phyloP scores from a whole-genome alignment of 2,888 invertebrate species.

The Polyommatus icarus region DNA sequence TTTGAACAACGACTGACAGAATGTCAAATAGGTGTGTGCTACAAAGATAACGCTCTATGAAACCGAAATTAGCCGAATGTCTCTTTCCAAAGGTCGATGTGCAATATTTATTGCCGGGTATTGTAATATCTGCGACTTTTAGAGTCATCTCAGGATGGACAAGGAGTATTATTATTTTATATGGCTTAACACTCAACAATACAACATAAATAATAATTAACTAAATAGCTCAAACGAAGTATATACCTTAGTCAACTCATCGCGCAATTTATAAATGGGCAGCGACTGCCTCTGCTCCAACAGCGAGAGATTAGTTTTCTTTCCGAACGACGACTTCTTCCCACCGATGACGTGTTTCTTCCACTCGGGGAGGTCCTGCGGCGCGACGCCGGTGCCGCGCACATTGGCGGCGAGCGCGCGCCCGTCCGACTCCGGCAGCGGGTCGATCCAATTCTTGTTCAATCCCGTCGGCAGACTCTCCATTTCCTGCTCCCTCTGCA shows the following conservation, averaged over 20 bases:
- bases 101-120: no score
- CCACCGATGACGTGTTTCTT: slow-evolving; percentile 99
- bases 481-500: slow-evolving; percentile 95
- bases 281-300: slow-evolving; percentile 97
- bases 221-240: not conserved
- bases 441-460: slow-evolving; percentile 98
- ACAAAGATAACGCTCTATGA: no score
- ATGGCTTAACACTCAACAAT: no score
- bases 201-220: no score
- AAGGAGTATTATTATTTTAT: no score
- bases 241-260: slow-evolving; percentile 92
- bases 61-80: no score
- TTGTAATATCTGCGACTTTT: no score
- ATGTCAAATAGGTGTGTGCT: no score
- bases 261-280: slow-evolving; percentile 97
- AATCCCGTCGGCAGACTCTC: slow-evolving; percentile 89
- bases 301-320: slow-evolving; percentile 96
- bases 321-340: slow-evolving; percentile 98
- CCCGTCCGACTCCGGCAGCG: slow-evolving; percentile 91
- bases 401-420: slow-evolving; percentile 87
- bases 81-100: no score
- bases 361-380: slow-evolving; percentile 98
- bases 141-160: no score
- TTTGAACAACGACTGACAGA: no score
- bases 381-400: slow-evolving; percentile 90